Evolutionary conservation across 2,113 vertebrate species (phyloP), one percentile per base, ranked within the genome.

Genomic region (Physeter macrocephalus): DNA sequence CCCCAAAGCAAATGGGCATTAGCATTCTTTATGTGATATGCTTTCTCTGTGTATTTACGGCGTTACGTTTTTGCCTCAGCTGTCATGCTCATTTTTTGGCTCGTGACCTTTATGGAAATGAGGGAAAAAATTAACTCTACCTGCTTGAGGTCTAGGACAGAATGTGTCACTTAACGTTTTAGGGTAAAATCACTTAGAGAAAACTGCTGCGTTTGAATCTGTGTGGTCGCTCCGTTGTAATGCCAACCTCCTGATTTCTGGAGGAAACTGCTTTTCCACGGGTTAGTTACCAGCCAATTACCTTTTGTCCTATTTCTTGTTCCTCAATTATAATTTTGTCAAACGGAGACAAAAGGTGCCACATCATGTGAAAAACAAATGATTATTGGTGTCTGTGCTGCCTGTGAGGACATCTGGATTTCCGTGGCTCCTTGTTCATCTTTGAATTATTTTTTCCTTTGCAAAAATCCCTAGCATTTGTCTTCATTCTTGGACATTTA

Each of bases 101-200:
- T 94, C 29, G 1, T 59, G 92, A 96, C 71, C 62, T 92, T 97
- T 98, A 90, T 81, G 66, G 93, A 98, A 98, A 98, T 96, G 96
- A 94, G 39, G 34, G 8, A 80, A 90, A 77, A 54, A 12, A 72
- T 62, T 13, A 96, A 21, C 84, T 94, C 49, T 95, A 72, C 95
- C 77, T 71, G 1, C 81, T n/a, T 93, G 25, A n/a, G 31, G 57
- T 96, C 82, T 77, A 61, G 78, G 97, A 43, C n/a, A 95, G 72
- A 97, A 96, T 93, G 93, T 78, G 10, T 96, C 94, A 85, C 52
- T 97, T 71, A 64, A 85, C 52, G 13, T 62, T 27, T 29, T 43
- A 39, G 61, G 94, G 94, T n/a, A 29, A 83, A 81, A 74, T 91
- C 4, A 75, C 87, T 59, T 46, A 71, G 64, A 98, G 95, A 84